Base-by-base conservation (phyloP, 2,113 vertebrate genomes). In the Aegithalos caudatus region DNA sequence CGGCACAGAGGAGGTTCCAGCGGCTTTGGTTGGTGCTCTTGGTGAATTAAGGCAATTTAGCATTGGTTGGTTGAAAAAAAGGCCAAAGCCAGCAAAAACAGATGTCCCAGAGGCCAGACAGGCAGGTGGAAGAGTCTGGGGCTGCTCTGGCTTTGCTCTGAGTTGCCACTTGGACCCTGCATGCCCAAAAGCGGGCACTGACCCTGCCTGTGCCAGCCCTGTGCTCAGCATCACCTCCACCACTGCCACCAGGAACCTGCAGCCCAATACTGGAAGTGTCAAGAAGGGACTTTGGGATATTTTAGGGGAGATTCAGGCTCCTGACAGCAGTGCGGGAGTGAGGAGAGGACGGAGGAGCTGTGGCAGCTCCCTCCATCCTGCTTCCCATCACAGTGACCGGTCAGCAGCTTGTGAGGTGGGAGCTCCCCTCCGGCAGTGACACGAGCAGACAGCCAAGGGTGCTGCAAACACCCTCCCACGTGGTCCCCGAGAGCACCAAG, bases 371-470 rank as follows among this genome's bases (percentile, higher is more conserved):
- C 25, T 72, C 66, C 45, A 37, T 58, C 84, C 86, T 51, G 14
- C 44, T 66, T 60, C 76, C 94, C 84, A 10, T 96, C 96, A 97
- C 96, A 97, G 97, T 97, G 96, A 94, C 54, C 8, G 95, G 96
- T 97, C 94, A 38, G 90, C 87, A 94, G 89, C 76, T 79, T 20
- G 50, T 19, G 69, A 91, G 71, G 62, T 37, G 79, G 42, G 87
- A 90, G 54, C 47, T 90, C 62, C 62, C 54, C 79, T 35, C 54
- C 0, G 0, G 54, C 70, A 67, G 53, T 6, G 54, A 53, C 25
- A 29, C 2, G 7, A 61, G 73, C 51, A 23, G 69, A 67, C 12
- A 79, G 53, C 21, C 51, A 40, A 23, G 23, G 56, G 47, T 18
- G 24, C 67, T 40, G n/a, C 61, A 25, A 57, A 35, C 54, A 37